A percentile compares a stretch with the other conserved stretches of the same genome.
These are phyloP conservation scores for Cochlearius cochlearius DNA, from an alignment of 2,113 vertebrate species.

Conservation along the genomic window DNA sequence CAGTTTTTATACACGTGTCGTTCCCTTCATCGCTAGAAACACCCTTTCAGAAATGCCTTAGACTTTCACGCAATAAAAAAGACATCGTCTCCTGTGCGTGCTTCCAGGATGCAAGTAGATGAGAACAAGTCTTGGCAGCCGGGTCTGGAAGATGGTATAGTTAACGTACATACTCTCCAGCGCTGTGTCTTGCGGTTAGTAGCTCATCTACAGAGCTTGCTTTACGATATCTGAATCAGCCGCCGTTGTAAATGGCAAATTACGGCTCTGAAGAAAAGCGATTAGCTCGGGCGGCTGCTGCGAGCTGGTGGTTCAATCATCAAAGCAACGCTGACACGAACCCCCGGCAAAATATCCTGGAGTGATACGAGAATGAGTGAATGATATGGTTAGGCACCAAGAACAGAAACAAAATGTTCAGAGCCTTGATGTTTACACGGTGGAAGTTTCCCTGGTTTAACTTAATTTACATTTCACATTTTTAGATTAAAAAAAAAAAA, in stretches of 20 bases:
- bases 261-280: background rate
- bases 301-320: background rate
- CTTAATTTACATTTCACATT: background rate
- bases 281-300: conserved; percentile 17
- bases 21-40: background rate
- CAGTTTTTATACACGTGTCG: rapidly evolving
- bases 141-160: background rate
- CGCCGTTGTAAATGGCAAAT: background rate
- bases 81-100: rapidly evolving
- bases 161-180: background rate
- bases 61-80: background rate
- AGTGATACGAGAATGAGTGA: background rate
- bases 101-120: background rate
- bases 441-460: background rate
- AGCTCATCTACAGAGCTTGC: background rate
- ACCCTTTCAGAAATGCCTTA: background rate
- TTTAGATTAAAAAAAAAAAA: background rate
- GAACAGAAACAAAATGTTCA: background rate
- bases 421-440: background rate
- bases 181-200: background rate
- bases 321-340: background rate
- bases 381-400: background rate
- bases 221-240: background rate
- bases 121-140: background rate
- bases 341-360: background rate